Base-by-base conservation (phyloP, 2,113 vertebrate species). In the Dicaeum eximium region DNA sequence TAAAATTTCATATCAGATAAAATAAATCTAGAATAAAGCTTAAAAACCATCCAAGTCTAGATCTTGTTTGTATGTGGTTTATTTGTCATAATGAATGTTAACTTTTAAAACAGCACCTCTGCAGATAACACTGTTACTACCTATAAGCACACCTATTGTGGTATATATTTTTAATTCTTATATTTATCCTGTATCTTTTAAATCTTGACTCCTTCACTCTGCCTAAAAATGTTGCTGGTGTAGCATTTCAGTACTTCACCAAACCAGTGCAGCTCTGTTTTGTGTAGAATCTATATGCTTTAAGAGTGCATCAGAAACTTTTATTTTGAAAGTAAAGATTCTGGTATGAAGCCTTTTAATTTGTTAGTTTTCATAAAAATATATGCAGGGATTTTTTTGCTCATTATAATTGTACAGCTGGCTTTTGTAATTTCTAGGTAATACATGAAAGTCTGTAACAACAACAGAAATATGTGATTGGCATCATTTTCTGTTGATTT, bases 401-500 rank as follows among this genome's bases (percentile, higher is more conserved):
- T 75, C 11, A 16, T 67, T 79, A 31, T 91, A 71, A 71, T 67
- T 84, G 15, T 51, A 48, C 40, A 80, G 30, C 31, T 84, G 78
- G 35, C 13, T 88, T 86, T 65, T 81, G 71, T 61, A 67, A 35
- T 74, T 93, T 95, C 31, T 53, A 85, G 44, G 48, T 91, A 92
- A 56, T 73, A 37, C 48, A 64, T 58, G 72, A 57, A 62, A 54
- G 12, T 61, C 53, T 81, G 2, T 61, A 81, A 67, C 28, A 91
- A 56, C 37, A 60, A 54, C 7, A 73, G 37, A 87, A 83, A 86
- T 48, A 54, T 82, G n/a, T 84, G 80, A 67, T 86, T 93, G 87
- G 47, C 88, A 96, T 58, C 35, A 37, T 51, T 93, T 88, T 70
- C 72, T 95, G 35, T 84, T 96, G 84, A 93, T 95, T 93, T 95